Evolutionary conservation across 1,140 invertebrate species (phyloP).

Genomic region (Diplogasteroides magnus): DNA sequence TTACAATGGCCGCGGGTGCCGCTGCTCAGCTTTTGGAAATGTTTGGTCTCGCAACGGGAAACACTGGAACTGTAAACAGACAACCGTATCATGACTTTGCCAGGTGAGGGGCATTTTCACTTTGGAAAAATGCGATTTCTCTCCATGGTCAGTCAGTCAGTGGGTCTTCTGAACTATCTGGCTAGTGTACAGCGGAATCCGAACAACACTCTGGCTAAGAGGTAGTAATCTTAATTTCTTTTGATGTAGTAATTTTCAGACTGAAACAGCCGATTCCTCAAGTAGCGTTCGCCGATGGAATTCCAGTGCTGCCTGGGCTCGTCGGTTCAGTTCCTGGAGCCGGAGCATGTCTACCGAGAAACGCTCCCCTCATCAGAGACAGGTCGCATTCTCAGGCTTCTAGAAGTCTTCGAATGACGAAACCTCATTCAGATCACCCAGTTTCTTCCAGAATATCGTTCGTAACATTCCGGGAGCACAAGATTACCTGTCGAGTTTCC

Average conservation of each 20-base stretch:
- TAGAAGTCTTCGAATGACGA: neutral
- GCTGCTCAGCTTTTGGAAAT: slow-evolving; percentile 25
- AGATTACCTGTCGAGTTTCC: slow-evolving; percentile 26
- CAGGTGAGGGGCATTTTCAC: slow-evolving; percentile 3
- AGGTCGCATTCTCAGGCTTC: slow-evolving; percentile 8
- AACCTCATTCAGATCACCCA: slow-evolving; percentile 21
- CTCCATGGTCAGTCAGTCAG: slow-evolving; percentile 16
- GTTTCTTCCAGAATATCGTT: slow-evolving; percentile 27
- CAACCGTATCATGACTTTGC: slow-evolving; percentile 20
- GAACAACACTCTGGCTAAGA: slow-evolving; percentile 21
- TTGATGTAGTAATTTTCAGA: slow-evolving; percentile 4
- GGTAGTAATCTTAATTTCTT: slow-evolving; percentile 6
- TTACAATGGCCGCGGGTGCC: neutral
- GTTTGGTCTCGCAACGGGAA: slow-evolving; percentile 24
- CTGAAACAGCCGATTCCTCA: slow-evolving; percentile 16
- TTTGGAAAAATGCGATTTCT: slow-evolving; percentile 1
- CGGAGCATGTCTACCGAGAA: slow-evolving; percentile 23
- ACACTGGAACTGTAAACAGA: slow-evolving; percentile 17
- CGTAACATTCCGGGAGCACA: slow-evolving; percentile 30
- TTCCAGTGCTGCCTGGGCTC: slow-evolving; percentile 21
- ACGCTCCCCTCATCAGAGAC: slow-evolving; percentile 20
- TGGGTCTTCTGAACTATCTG: slow-evolving; percentile 28
- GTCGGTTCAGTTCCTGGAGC: slow-evolving; percentile 24
- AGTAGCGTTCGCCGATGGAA: slow-evolving; percentile 19
- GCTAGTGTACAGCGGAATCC: slow-evolving; percentile 23